These are phyloP conservation scores for Polyergus mexicanus DNA, from an alignment of 1,140 invertebrate species.

Conservation along the genomic window DNA sequence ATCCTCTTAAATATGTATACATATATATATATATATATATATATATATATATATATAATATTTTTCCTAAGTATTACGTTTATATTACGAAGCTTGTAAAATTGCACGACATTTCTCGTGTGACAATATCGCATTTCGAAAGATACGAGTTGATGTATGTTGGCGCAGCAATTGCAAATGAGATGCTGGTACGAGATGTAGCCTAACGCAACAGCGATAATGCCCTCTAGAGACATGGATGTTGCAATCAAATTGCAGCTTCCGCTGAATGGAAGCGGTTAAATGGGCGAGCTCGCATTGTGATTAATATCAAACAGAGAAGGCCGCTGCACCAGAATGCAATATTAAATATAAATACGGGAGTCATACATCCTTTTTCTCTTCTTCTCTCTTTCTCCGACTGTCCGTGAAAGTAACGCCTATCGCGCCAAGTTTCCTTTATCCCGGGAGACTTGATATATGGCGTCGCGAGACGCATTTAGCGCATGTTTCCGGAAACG, in stretches of 20 bases:
- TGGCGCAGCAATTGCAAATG: not conserved
- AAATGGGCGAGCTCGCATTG: not conserved
- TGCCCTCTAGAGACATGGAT: constrained; percentile 36
- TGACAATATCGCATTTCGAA: not conserved
- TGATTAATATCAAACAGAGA: constrained; percentile 8
- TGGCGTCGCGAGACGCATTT: constrained; percentile 36
- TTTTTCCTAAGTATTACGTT: not conserved
- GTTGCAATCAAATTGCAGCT: constrained; percentile 68
- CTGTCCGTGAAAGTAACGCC: constrained; percentile 1
- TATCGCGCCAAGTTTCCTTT: constrained; percentile 36
- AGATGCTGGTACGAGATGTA: not conserved
- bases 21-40: no score
- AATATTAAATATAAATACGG: constrained; percentile 43
- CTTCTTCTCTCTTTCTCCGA: not conserved
- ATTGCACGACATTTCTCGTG: not conserved
- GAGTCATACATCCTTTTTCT: not conserved
- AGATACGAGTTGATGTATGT: not conserved
- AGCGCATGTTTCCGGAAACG: constrained; percentile 46
- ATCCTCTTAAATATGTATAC: no score
- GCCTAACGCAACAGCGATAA: not conserved
- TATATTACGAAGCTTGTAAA: not conserved
- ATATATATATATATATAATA: not conserved
- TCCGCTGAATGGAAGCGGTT: constrained; percentile 49
- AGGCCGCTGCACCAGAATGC: not conserved
- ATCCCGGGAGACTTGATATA: constrained; percentile 29